Percentiles rank a stretch among this genome's conserved stretches.
Evolutionary conservation across 2,797 vertebrate genomes (phyloP).

Genomic region (Sebastes oblongus): DNA sequence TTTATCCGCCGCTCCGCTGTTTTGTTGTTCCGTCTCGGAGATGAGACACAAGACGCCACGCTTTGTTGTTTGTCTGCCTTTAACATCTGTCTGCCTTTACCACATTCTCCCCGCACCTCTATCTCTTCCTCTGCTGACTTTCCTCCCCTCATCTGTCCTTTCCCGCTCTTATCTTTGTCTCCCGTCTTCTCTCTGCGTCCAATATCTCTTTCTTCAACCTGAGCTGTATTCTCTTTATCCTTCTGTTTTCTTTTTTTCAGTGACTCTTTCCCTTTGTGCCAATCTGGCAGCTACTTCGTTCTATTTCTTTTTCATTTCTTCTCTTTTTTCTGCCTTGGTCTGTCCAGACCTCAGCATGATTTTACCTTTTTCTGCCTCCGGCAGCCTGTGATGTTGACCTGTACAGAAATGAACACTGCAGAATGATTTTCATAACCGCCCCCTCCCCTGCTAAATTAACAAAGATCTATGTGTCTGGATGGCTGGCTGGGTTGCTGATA

Average conservation of each 20-base stretch:
- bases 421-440: constrained; percentile 32
- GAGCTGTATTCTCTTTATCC: constrained; percentile 17
- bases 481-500: constrained; percentile 34
- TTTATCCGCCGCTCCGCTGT: constrained; percentile 24
- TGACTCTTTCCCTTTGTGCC: background rate
- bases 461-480: constrained; percentile 50
- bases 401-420: constrained; percentile 31
- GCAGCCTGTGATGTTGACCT: constrained; percentile 46
- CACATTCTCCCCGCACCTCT: constrained; percentile 13
- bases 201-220: constrained; percentile 10
- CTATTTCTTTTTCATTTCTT: background rate
- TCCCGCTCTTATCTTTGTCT: constrained; percentile 18
- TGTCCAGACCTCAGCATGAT: constrained; percentile 16
- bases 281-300: constrained; percentile 1
- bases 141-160: constrained; percentile 15
- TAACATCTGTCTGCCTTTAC: constrained; percentile 64
- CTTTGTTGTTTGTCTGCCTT: constrained; percentile 65
- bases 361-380: constrained; percentile 21
- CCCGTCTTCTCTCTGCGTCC: constrained; percentile 20
- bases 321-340: background rate
- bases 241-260: background rate
- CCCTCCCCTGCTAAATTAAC: constrained; percentile 35
- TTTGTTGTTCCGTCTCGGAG: constrained; percentile 55
- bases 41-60: constrained; percentile 49
- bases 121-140: constrained; percentile 25